Percentiles rank a stretch among this genome's conserved stretches.
These are phyloP conservation scores for Pristionchus maxplancki DNA, from an alignment of 2,888 invertebrate genomes.

Conservation along the genomic window DNA sequence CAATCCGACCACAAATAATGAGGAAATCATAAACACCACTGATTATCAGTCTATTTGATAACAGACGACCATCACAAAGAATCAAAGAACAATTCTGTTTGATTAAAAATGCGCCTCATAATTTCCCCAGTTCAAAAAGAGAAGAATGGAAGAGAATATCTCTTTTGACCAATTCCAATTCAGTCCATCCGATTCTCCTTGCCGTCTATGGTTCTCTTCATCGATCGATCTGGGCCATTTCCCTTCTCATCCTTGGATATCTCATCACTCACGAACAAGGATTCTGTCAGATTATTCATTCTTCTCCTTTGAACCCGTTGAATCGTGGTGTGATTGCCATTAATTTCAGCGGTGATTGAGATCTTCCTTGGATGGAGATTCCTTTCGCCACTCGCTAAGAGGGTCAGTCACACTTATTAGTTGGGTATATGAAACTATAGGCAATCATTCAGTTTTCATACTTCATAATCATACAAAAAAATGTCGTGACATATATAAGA, in stretches of 20 bases:
- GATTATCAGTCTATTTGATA: background rate
- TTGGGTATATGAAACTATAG: conserved; percentile 47
- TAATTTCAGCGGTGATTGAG: conserved; percentile 53
- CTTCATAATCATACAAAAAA: background rate
- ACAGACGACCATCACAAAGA: background rate
- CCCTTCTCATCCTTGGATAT: conserved; percentile 65
- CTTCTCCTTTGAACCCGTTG: background rate
- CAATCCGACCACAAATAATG: no score
- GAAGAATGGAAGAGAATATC: background rate
- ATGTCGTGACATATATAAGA: no score
- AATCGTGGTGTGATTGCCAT: background rate
- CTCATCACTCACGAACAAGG: conserved; percentile 63
- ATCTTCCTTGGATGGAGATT: conserved; percentile 71
- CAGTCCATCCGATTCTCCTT: conserved; percentile 55
- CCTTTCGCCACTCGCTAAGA: conserved; percentile 72
- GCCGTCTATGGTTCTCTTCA: conserved; percentile 70
- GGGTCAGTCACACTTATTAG: conserved; percentile 57
- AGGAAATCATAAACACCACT: background rate
- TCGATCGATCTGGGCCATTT: conserved; percentile 69
- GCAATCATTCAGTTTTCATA: conserved; percentile 12
- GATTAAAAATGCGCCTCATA: no score
- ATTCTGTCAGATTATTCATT: conserved; percentile 56
- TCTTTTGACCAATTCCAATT: background rate
- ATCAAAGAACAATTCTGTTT: background rate
- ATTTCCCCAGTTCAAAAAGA: background rate